Conservation (phyloP, 2,797 vertebrate genomes). For the Malurus splendens region DNA sequence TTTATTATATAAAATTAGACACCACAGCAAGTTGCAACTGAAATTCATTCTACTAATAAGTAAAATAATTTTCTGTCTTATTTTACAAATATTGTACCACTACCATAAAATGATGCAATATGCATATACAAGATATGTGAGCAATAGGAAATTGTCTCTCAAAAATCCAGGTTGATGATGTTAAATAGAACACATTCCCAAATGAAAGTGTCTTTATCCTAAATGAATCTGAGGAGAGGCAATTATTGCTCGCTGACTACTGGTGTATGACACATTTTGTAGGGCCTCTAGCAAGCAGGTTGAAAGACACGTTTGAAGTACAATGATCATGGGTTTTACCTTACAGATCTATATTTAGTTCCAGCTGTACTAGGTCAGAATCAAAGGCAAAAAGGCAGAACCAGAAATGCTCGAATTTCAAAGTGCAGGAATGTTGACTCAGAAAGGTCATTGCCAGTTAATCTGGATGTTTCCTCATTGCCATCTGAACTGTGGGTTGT, state of each 20-base stretch:
- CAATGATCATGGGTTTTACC: neutral
- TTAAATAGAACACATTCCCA: neutral
- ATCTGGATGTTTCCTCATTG: neutral
- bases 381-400: neutral
- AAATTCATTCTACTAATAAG: neutral
- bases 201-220: neutral
- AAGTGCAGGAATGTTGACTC: neutral
- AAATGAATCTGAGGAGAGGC: neutral
- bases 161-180: neutral
- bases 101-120: neutral
- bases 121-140: neutral
- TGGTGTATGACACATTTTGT: neutral
- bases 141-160: neutral
- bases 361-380: neutral
- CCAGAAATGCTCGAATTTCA: neutral
- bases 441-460: neutral
- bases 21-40: neutral
- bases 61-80: neutral
- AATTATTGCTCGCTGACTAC: neutral
- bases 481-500: neutral
- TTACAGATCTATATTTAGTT: conserved; percentile 3
- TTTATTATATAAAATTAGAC: neutral
- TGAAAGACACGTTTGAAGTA: neutral
- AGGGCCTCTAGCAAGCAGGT: neutral
- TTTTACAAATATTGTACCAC: neutral